A percentile compares a stretch with the other conserved stretches of the same genome.
These are phyloP conservation scores for Tenthredo distinguenda DNA, from an alignment of 2,888 invertebrate genomes.

Conservation along the genomic window DNA sequence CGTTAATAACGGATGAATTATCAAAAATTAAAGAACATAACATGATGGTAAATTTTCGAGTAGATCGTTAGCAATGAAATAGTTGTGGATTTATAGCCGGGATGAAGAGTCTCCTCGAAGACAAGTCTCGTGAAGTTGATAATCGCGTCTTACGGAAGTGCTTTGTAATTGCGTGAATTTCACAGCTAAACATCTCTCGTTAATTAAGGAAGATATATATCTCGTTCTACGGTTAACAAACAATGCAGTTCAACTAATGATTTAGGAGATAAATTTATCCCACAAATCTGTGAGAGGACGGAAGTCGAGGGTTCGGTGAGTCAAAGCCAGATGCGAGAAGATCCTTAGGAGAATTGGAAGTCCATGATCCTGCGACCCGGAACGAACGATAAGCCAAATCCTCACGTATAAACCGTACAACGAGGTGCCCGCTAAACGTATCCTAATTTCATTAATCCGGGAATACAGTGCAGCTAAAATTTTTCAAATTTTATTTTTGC, in stretches of 20 bases:
- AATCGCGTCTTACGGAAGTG: constrained; percentile 5
- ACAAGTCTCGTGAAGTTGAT: neutral
- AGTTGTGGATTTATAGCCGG: neutral
- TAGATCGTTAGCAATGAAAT: neutral
- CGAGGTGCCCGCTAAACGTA: neutral
- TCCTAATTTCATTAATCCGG: neutral
- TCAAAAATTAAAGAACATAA: neutral
- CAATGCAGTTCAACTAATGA: constrained; percentile 48
- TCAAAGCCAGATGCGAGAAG: constrained; percentile 32
- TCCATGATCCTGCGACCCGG: constrained; percentile 2
- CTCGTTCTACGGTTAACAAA: constrained; percentile 27
- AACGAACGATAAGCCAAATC: constrained; percentile 11
- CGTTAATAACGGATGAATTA: too few relatives aligned
- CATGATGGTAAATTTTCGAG: neutral
- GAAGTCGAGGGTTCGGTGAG: constrained; percentile 45
- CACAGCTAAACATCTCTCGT: constrained; percentile 43
- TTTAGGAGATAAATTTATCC: constrained; percentile 42
- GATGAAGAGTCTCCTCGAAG: neutral
- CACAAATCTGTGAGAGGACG: constrained; percentile 39
- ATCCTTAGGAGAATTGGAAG: constrained; percentile 33
- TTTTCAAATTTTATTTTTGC: neutral
- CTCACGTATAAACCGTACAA: neutral
- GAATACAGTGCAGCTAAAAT: neutral
- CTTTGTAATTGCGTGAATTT: constrained; percentile 31
- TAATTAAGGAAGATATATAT: constrained; percentile 21